A percentile compares a stretch with the other conserved stretches of the same genome.
Conservation (phyloP, 2,797 vertebrate genomes). For the Lates japonicus region DNA sequence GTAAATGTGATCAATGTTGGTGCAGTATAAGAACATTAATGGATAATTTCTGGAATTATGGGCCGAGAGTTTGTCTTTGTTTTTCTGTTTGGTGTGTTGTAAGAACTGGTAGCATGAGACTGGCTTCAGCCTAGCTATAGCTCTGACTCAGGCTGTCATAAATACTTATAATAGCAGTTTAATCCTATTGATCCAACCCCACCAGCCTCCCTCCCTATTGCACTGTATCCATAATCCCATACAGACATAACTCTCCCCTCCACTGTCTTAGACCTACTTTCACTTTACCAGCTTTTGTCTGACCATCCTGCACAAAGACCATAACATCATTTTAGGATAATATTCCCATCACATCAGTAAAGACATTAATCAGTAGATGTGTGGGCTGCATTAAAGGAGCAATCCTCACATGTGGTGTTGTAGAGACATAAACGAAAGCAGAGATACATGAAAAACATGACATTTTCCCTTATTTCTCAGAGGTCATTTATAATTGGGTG, state of each 20-base stretch:
- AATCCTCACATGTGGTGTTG: neutral
- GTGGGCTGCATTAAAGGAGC: neutral
- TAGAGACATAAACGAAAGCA: neutral
- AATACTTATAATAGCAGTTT: slow-evolving; percentile 69
- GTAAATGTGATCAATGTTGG: neutral
- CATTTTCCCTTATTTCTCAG: neutral
- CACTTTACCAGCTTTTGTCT: slow-evolving; percentile 16
- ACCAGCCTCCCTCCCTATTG: slow-evolving; percentile 29
- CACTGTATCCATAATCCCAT: slow-evolving; percentile 55
- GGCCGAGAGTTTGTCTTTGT: neutral
- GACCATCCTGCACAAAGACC: neutral
- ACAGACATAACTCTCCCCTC: slow-evolving; percentile 20
- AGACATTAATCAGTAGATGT: neutral
- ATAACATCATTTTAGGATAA: neutral
- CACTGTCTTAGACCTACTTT: slow-evolving; percentile 46
- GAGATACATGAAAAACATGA: neutral
- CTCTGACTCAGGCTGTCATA: slow-evolving; percentile 67
- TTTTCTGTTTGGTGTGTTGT: slow-evolving; percentile 5
- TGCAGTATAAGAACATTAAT: neutral
- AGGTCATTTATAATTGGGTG: neutral
- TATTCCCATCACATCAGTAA: neutral
- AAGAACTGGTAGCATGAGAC: slow-evolving; percentile 15
- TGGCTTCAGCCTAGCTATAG: slow-evolving; percentile 33
- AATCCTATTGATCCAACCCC: slow-evolving; percentile 73
- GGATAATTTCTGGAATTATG: neutral